Percentiles rank a stretch among this genome's conserved stretches.
phyloP scores from a whole-genome alignment of 2,113 vertebrate genomes.

The Leptosomus discolor region DNA sequence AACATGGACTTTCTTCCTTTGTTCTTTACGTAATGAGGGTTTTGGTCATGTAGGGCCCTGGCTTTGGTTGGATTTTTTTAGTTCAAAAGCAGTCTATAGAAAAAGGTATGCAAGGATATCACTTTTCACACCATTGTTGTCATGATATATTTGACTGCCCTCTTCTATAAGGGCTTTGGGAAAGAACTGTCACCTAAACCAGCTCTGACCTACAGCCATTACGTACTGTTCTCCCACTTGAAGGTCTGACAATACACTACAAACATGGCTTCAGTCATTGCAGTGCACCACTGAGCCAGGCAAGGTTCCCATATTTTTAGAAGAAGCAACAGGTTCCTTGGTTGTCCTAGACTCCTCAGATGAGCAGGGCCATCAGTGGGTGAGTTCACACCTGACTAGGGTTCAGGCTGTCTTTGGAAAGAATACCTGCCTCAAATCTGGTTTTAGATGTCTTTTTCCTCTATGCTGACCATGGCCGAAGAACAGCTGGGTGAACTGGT shows the following conservation, averaged over 20 bases:
- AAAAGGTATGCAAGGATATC: not conserved
- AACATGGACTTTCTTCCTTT: not conserved
- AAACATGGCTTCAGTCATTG: not conserved
- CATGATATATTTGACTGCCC: not conserved
- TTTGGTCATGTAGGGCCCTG: not conserved
- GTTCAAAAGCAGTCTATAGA: not conserved
- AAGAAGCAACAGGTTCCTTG: not conserved
- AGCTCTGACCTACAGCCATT: not conserved
- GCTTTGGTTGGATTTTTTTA: not conserved
- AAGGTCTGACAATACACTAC: not conserved
- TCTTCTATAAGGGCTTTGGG: not conserved
- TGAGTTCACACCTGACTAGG: not conserved
- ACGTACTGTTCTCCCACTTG: not conserved
- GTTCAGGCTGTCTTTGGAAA: not conserved
- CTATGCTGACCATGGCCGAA: not conserved
- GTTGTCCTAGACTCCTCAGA: not conserved
- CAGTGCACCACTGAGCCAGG: not conserved
- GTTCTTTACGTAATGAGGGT: not conserved
- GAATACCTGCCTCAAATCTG: not conserved
- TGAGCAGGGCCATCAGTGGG: not conserved
- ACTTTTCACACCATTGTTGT: not conserved
- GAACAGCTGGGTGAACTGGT: constrained; percentile 40
- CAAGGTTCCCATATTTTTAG: not conserved
- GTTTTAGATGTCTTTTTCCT: not conserved
- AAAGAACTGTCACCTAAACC: not conserved